phyloP scores from a whole-genome alignment of 2,888 invertebrate genomes.

The Lapara coniferarum region DNA sequence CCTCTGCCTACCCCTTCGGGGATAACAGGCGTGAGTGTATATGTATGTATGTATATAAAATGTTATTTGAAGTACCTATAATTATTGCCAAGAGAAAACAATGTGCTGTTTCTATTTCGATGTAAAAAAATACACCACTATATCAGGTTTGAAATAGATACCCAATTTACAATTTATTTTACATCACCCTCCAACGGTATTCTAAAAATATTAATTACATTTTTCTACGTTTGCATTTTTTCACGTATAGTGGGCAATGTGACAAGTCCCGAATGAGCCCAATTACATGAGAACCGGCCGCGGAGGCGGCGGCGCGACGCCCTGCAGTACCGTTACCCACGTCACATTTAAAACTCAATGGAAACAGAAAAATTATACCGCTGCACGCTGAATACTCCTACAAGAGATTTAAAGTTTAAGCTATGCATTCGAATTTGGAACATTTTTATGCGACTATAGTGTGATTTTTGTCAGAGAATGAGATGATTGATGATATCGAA shows the following conservation, averaged over 20 bases:
- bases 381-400: background rate
- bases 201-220: background rate
- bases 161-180: too few relatives aligned
- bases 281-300: conserved; percentile 31
- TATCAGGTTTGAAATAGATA: too few relatives aligned
- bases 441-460: background rate
- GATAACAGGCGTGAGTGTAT: too few relatives aligned
- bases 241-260: conserved; percentile 5
- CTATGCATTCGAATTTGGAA: conserved; percentile 1
- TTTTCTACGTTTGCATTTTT: background rate
- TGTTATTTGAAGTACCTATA: too few relatives aligned
- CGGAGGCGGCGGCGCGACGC: background rate
- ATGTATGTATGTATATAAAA: too few relatives aligned
- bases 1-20: too few relatives aligned
- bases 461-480: too few relatives aligned
- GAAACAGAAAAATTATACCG: conserved; percentile 26
- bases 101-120: too few relatives aligned
- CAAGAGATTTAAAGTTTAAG: background rate
- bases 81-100: too few relatives aligned
- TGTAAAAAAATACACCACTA: too few relatives aligned
- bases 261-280: conserved; percentile 20
- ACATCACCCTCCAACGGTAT: background rate
- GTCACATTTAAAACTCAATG: conserved; percentile 24
- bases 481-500: too few relatives aligned
- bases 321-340: conserved; percentile 23